Evolutionary conservation across 92 coral and sea anemone genomes (phyloP), one percentile per base, ranked within the genome.

Genomic region (Zoanthus solanderi): DNA sequence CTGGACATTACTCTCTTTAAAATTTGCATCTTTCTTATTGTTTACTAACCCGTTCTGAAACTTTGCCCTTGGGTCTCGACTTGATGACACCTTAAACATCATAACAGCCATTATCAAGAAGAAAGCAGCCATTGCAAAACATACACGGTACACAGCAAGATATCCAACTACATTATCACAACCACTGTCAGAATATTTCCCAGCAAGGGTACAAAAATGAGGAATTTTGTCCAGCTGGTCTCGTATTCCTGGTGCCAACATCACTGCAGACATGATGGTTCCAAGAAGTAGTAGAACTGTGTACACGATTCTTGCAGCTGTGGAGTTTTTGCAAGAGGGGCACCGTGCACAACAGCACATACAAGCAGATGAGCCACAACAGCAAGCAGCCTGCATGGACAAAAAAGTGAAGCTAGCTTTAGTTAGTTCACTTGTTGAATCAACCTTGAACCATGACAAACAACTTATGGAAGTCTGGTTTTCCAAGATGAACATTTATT

Each of bases 301-400:
- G 92, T 95, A 97, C 60, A 97, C 99, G 58, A 97, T 97, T 72
- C 99, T 92, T 67, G 97, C 87, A 71, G 99, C 98, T 37, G 99
- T 97, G 14, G 99, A 97, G 90, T 95, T 97, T 89, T 95, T 97
- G 94, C 97, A 93, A 23, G 98, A 92, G 50, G 99, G 99, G 56
- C 99, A 97, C 0, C 99, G 94, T 5, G 96, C 94, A 91, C 99
- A 97, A 78, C 99, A 97, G 66, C 99, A 97, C 87, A 97, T 95
- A 34, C 99, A 97, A 29, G 99, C 98, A 0, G 99, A 93, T 2
- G 98, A 92, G 37, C 99, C 99, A 92, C 99, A 97, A 48, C 99
- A 97, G 84, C 99, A 97, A 15, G 99, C 99, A 85, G 99, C 99
- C 99, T 97, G 12, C 1, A 2, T 32, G 11, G 17, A 46, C 1